Evolutionary conservation across 2,113 vertebrate species (phyloP).

Genomic region (Salvelinus sp.): DNA sequence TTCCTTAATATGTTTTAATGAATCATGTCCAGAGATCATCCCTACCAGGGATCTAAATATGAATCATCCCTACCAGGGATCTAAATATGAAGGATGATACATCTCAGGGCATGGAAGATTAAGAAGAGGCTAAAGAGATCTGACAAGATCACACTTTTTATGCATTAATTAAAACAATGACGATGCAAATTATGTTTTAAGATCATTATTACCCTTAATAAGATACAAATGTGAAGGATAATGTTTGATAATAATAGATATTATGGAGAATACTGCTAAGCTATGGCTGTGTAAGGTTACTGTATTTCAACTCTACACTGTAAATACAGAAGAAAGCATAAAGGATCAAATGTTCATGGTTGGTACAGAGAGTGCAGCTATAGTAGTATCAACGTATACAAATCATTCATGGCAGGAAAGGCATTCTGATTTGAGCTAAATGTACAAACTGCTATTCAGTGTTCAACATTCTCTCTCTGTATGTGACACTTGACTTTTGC

Average conservation of each 20-base stretch:
- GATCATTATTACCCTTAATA: background rate
- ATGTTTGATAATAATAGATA: background rate
- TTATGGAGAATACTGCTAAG: background rate
- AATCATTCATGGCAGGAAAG: background rate
- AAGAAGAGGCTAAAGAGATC: slow-evolving; percentile 27
- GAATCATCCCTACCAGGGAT: slow-evolving; percentile 25
- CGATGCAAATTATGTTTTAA: slow-evolving; percentile 20
- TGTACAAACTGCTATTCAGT: background rate
- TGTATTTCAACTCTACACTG: background rate
- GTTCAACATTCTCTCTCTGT: too few relatives aligned
- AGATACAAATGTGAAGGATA: background rate
- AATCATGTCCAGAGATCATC: slow-evolving; percentile 34
- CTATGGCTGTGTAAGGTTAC: background rate
- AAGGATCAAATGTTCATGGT: background rate
- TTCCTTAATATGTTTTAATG: slow-evolving; percentile 59
- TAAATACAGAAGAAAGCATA: background rate
- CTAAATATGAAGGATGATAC: slow-evolving; percentile 34
- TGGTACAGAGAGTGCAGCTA: background rate
- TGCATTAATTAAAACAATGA: slow-evolving; percentile 36
- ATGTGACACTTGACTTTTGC: too few relatives aligned
- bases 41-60: slow-evolving; percentile 30
- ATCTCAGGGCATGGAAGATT: slow-evolving; percentile 13
- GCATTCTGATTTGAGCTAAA: background rate
- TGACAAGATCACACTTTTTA: slow-evolving; percentile 36
- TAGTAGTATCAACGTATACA: background rate